phyloP scores from a whole-genome alignment of 1,140 invertebrate genomes.

The Oedothorax gibbosus region DNA sequence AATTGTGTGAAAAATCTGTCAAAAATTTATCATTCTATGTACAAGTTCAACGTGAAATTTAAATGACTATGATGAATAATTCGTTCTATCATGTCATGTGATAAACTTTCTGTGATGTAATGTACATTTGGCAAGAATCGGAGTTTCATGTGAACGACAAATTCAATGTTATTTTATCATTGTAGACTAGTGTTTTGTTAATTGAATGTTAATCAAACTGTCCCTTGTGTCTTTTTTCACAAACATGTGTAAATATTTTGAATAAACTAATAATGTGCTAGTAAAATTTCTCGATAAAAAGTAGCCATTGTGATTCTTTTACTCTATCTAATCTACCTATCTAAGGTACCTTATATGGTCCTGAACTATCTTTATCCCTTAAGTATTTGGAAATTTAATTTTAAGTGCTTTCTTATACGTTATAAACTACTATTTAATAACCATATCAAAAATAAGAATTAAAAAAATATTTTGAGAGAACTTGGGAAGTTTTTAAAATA shows the following conservation, averaged over 20 bases:
- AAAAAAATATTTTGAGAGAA: too few species aligned
- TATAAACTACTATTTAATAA: too few species aligned
- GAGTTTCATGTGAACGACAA: slow-evolving; percentile 53
- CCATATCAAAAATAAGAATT: too few species aligned
- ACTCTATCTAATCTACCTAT: too few species aligned
- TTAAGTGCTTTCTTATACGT: too few species aligned
- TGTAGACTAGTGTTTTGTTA: slow-evolving; percentile 56
- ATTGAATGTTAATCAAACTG: slow-evolving; percentile 36
- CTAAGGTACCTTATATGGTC: too few species aligned
- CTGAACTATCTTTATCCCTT: too few species aligned
- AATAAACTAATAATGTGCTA: slow-evolving; percentile 39
- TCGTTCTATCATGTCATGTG: slow-evolving; percentile 52
- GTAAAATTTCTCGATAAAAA: slow-evolving; percentile 11
- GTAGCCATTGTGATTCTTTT: neutral
- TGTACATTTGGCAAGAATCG: slow-evolving; percentile 41
- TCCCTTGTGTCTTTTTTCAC: slow-evolving; percentile 21
- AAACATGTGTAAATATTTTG: slow-evolving; percentile 42
- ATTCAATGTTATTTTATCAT: slow-evolving; percentile 57
- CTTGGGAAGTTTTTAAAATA: too few species aligned
- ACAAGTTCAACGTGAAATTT: slow-evolving; percentile 38
- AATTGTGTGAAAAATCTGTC: neutral
- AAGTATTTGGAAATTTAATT: too few species aligned
- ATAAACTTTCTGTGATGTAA: slow-evolving; percentile 60
- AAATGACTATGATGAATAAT: slow-evolving; percentile 49
- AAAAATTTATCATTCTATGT: slow-evolving; percentile 9